A percentile compares a stretch with the other conserved stretches of the same genome.
Evolutionary conservation across 2,113 vertebrate species (phyloP).

Genomic region (Prunella himalayana): DNA sequence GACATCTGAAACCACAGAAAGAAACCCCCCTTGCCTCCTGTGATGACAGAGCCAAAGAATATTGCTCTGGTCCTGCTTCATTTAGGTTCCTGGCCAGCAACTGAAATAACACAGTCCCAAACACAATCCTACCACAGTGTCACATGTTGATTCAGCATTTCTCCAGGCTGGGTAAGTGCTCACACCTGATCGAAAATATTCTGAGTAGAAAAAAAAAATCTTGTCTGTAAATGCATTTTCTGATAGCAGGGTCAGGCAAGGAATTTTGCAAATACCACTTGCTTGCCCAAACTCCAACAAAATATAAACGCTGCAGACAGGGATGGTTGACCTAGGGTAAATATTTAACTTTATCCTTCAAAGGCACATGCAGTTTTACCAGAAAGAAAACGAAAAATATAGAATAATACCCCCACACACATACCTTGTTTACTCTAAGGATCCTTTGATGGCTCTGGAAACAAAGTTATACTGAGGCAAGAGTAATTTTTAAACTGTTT

Average conservation of each 20-base stretch:
- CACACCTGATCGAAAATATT: neutral
- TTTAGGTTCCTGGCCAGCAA: neutral
- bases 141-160: rapidly evolving
- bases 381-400: neutral
- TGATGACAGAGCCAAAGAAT: neutral
- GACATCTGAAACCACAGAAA: neutral
- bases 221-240: neutral
- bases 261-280: neutral
- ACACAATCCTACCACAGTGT: neutral
- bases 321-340: constrained; percentile 28
- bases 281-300: constrained; percentile 20
- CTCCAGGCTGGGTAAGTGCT: neutral
- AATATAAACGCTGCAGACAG: constrained; percentile 13
- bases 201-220: neutral
- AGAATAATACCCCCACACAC: neutral
- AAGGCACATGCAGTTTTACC: constrained; percentile 3
- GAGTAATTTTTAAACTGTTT: neutral
- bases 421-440: neutral
- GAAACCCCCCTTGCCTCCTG: neutral
- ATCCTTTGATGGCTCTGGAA: neutral
- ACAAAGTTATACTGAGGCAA: neutral
- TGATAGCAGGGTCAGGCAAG: neutral
- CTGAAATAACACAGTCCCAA: neutral
- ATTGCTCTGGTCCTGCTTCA: neutral
- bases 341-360: constrained; percentile 52